phyloP scores from a whole-genome alignment of 2,113 vertebrate species.

The Bubo scandiacus region DNA sequence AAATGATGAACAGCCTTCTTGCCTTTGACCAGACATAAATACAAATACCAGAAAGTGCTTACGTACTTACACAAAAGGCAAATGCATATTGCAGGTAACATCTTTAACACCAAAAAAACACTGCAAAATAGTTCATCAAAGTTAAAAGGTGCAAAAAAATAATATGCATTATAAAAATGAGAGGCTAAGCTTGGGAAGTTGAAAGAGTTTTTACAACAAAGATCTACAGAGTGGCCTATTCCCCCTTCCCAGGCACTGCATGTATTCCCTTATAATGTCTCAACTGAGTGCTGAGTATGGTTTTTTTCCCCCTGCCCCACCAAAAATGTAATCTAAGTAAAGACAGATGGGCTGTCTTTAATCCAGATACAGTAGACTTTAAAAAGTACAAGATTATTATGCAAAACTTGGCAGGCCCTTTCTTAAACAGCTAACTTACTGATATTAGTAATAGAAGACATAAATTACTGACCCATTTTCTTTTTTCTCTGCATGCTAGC shows the following conservation, averaged over 20 bases:
- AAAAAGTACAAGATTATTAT: background rate
- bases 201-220: background rate
- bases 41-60: background rate
- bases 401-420: background rate
- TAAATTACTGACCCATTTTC: background rate
- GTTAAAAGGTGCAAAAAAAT: background rate
- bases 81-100: background rate
- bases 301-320: fast-evolving
- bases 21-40: background rate
- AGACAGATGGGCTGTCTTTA: background rate
- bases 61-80: background rate
- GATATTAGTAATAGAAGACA: background rate
- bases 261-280: background rate
- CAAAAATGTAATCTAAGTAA: background rate
- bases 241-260: background rate
- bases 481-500: background rate
- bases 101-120: background rate
- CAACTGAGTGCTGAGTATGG: background rate
- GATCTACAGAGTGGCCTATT: background rate
- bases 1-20: background rate
- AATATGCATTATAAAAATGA: background rate
- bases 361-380: background rate
- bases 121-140: background rate
- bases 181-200: background rate
- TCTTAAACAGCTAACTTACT: background rate